A percentile compares a stretch with the other conserved stretches of the same genome.
Evolutionary conservation across 1,140 invertebrate species (phyloP).

Genomic region (Orussus abietinus): DNA sequence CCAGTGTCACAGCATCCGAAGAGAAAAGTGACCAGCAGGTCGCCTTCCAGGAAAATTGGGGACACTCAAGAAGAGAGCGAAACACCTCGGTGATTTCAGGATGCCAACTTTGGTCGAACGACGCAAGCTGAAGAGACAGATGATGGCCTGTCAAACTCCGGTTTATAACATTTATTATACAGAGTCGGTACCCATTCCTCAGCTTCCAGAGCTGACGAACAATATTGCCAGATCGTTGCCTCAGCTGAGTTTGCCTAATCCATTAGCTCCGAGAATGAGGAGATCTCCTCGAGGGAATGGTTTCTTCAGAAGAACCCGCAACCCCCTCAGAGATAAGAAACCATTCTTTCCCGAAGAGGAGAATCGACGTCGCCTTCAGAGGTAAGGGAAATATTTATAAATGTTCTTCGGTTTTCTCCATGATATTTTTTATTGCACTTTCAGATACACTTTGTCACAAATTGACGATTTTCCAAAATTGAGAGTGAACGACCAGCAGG

Average conservation of each 20-base stretch:
- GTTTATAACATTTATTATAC: constrained; percentile 19
- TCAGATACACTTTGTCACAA: too few species aligned
- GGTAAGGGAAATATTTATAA: too few species aligned
- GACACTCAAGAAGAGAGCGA: constrained; percentile 26
- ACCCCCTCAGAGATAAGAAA: neutral
- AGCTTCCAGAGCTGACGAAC: constrained; percentile 8
- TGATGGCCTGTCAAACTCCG: neutral
- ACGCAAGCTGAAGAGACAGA: constrained; percentile 15
- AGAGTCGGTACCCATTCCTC: constrained; percentile 9
- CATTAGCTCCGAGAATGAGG: neutral
- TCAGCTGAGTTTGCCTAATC: constrained; percentile 5
- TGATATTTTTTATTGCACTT: too few species aligned
- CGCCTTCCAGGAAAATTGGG: constrained; percentile 8
- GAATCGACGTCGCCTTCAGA: too few species aligned
- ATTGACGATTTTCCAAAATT: too few species aligned
- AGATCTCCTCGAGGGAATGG: neutral
- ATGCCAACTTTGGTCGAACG: constrained; percentile 17
- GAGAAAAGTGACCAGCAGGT: too few species aligned
- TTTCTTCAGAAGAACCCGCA: constrained; percentile 3
- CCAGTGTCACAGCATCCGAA: too few species aligned
- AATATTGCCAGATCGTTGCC: constrained; percentile 12
- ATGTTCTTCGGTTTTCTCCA: too few species aligned
- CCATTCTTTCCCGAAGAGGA: constrained; percentile 13
- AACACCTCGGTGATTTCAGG: constrained; percentile 8
- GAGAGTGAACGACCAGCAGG: too few species aligned